These are phyloP conservation scores for Nezara viridula DNA, from an alignment of 2,888 invertebrate species.

Conservation along the genomic window DNA sequence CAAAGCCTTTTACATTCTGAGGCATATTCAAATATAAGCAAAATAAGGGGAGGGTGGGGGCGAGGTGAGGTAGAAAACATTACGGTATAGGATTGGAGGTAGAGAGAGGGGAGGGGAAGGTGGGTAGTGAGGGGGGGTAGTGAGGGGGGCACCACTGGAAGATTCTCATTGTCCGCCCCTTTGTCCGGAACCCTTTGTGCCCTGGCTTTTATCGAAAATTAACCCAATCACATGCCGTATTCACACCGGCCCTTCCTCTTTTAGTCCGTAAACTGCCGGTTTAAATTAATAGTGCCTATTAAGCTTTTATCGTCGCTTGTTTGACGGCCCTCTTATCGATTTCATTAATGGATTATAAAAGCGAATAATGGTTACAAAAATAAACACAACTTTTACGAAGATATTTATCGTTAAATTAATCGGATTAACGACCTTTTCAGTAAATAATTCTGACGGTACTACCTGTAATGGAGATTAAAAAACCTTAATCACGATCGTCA, in stretches of 20 bases:
- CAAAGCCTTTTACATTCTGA: background rate
- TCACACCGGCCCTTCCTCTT: background rate
- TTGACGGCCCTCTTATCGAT: background rate
- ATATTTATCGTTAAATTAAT: background rate
- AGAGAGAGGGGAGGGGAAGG: no score
- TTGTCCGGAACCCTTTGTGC: background rate
- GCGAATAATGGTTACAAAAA: background rate
- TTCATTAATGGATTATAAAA: constrained; percentile 8
- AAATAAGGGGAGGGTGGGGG: background rate
- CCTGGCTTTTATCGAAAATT: constrained; percentile 50
- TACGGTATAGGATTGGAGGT: background rate
- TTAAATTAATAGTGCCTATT: background rate
- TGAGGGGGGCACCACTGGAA: background rate
- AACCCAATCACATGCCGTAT: constrained; percentile 49
- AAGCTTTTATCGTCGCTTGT: background rate
- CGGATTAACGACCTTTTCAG: background rate
- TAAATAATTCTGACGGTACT: no score
- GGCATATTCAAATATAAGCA: background rate
- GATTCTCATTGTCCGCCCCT: background rate
- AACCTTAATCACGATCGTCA: no score
- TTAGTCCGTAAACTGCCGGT: background rate
- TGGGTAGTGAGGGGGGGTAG: background rate
- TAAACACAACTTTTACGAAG: background rate
- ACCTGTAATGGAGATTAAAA: no score
- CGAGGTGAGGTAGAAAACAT: background rate